These are phyloP conservation scores for Montipora capitata DNA, from an alignment of 92 coral and sea anemone species.

Conservation along the genomic window DNA sequence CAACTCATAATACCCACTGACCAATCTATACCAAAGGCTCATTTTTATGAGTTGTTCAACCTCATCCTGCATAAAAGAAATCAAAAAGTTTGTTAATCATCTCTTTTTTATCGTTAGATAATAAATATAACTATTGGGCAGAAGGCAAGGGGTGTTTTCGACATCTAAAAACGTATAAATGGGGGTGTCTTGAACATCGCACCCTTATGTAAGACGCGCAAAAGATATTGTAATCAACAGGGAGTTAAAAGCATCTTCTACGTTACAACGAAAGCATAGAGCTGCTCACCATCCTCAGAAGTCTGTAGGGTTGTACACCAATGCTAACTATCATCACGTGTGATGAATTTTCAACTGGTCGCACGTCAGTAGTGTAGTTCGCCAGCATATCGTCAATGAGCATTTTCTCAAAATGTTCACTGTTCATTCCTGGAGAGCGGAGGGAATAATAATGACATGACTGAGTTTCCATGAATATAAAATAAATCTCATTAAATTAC, in stretches of 20 bases:
- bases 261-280: too few relatives aligned
- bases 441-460: neutral
- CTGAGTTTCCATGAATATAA: neutral
- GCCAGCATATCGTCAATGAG: slow-evolving; percentile 23
- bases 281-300: slow-evolving; percentile 46
- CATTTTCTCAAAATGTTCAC: slow-evolving; percentile 13
- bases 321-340: slow-evolving; percentile 24
- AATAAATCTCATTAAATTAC: too few relatives aligned
- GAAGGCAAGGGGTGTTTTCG: too few relatives aligned
- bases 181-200: too few relatives aligned
- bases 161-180: too few relatives aligned
- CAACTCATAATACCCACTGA: slow-evolving; percentile 25
- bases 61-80: slow-evolving; percentile 29
- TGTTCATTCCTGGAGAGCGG: neutral
- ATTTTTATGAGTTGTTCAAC: slow-evolving; percentile 59
- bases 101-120: neutral
- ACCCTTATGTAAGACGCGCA: too few relatives aligned
- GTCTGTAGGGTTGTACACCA: slow-evolving; percentile 34
- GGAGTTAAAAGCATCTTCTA: too few relatives aligned
- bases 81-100: neutral
- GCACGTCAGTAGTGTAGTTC: slow-evolving; percentile 35
- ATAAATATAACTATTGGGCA: too few relatives aligned
- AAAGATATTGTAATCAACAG: too few relatives aligned
- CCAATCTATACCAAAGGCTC: slow-evolving; percentile 74
- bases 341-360: slow-evolving; percentile 43